These are phyloP conservation scores for Cephus rjabovi DNA, from an alignment of 2,888 invertebrate genomes.

Conservation along the genomic window DNA sequence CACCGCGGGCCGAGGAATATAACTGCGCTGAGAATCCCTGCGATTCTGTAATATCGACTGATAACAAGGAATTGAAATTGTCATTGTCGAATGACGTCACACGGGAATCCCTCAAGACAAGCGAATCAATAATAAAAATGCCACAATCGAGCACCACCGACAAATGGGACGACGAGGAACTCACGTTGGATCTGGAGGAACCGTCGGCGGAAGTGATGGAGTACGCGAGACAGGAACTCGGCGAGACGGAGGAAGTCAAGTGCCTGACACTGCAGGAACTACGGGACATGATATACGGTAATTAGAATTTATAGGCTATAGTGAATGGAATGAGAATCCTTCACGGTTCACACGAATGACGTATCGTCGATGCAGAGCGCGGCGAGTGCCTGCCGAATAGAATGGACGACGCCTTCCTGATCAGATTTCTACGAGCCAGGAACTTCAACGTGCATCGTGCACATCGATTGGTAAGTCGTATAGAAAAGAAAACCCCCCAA, in stretches of 20 bases:
- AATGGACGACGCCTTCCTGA: slow-evolving; percentile 80
- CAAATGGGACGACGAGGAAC: slow-evolving; percentile 69
- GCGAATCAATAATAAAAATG: neutral
- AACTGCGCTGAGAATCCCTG: neutral
- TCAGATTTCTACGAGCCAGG: slow-evolving; percentile 81
- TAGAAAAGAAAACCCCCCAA: neutral
- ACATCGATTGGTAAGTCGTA: slow-evolving; percentile 77
- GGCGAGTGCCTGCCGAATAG: slow-evolving; percentile 81
- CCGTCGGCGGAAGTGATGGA: slow-evolving; percentile 76
- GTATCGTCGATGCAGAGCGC: slow-evolving; percentile 71
- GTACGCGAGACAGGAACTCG: slow-evolving; percentile 75
- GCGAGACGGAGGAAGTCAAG: slow-evolving; percentile 79
- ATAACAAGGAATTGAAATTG: neutral
- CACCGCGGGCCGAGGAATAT: neutral
- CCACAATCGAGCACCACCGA: slow-evolving; percentile 15
- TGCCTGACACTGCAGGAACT: slow-evolving; percentile 78
- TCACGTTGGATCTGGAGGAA: slow-evolving; percentile 75
- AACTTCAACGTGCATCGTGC: slow-evolving; percentile 78
- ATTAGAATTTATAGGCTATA: slow-evolving; percentile 31
- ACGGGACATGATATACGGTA: slow-evolving; percentile 80
- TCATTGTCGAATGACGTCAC: neutral
- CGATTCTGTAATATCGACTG: neutral
- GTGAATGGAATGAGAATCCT: neutral
- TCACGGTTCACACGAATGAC: neutral
- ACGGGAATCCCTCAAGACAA: neutral